Evolutionary conservation across 2,888 invertebrate genomes (phyloP), one percentile per base, ranked within the genome.

Genomic region (Syrista parreyssii): DNA sequence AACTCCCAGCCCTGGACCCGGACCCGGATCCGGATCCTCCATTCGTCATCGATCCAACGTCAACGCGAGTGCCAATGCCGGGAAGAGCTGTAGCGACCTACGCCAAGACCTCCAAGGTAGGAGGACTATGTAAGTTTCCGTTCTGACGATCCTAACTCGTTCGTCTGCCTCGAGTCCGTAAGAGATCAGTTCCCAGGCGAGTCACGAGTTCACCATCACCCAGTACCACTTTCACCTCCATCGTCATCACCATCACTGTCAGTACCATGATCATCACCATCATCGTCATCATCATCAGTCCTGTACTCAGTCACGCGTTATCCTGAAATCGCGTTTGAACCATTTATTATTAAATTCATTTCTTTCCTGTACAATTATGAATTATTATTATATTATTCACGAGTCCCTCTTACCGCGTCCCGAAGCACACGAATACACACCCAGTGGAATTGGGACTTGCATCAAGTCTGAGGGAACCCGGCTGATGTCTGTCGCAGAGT

Each of bases 101-200:
- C 90, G 89, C 88, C 89, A 91, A 89, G 91, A 91, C 91, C 93
- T 93, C 93, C 93, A 93, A 94, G 94, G 94, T 94, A 94, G 94
- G 94, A 94, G 93, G 94, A 95, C 94, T 94, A 94, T 95, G 95
- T 95, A 95, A 95, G 95, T 95, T 94, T 94, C 93, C 93, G 93
- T 92, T 92, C 92, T 92, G 92, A 92, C 87, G 87, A 86, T 85
- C 87, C 86, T 86, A 83, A 83, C 81, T 84, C 84, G 84, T 78
- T 75, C 78, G 75, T 82, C 73, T 78, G 77, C 75, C 76, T 76
- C 75, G 40, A 40, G 40, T 40, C 40, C 40, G 40, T 40, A 40
- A 40, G 40, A 40, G 40, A 40, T 40, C 40, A 40, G 40, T 15
- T 40, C 40, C 40, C 40, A 40, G 40, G 15, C 15, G 36, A 40